Percentiles rank a stretch among this genome's conserved stretches.
Conservation (phyloP, 2,797 vertebrate genomes). For the Kryptolebias ocellatus region DNA sequence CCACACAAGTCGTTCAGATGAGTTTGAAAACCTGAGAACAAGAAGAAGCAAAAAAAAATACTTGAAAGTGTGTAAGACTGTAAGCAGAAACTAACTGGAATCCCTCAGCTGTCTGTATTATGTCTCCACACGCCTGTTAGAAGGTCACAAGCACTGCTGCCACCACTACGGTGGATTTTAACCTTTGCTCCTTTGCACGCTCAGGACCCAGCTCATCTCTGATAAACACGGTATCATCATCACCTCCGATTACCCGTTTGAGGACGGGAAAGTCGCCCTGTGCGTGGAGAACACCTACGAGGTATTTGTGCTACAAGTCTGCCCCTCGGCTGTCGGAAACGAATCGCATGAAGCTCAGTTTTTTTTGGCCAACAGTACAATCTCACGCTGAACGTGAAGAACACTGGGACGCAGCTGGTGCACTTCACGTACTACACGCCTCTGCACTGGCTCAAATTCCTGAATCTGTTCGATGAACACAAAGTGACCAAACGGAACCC, state of each 20-base stretch:
- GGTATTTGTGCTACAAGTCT: slow-evolving; percentile 49
- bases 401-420: slow-evolving; percentile 73
- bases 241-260: slow-evolving; percentile 38
- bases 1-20: neutral
- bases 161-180: neutral
- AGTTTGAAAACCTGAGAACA: neutral
- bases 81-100: no score
- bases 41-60: no score
- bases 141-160: neutral
- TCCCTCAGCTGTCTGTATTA: neutral
- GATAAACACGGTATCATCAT: slow-evolving; percentile 84
- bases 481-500: slow-evolving; percentile 70
- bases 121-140: neutral
- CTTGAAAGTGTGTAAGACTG: no score
- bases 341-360: neutral
- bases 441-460: slow-evolving; percentile 50
- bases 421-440: slow-evolving; percentile 80
- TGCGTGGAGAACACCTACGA: slow-evolving; percentile 15
- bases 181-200: slow-evolving; percentile 17
- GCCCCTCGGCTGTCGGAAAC: neutral
- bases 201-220: slow-evolving; percentile 78
- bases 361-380: neutral
- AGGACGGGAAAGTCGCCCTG: slow-evolving; percentile 72
- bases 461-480: slow-evolving; percentile 72
- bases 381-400: slow-evolving; percentile 78